phyloP scores from a whole-genome alignment of 2,888 invertebrate genomes.

The Synanthedon formicaeformis region DNA sequence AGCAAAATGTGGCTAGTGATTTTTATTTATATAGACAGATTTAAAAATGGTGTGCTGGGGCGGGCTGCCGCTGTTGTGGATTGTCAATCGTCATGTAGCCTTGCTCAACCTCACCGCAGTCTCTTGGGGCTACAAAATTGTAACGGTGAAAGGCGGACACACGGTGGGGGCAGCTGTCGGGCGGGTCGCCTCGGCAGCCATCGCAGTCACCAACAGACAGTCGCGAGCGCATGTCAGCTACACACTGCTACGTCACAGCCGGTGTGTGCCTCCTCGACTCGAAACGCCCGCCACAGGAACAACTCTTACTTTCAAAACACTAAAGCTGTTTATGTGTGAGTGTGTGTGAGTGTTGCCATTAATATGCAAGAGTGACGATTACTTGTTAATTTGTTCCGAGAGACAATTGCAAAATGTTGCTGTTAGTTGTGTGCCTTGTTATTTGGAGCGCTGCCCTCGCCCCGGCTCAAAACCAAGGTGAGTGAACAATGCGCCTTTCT shows the following conservation, averaged over 20 bases:
- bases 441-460: conserved; percentile 56
- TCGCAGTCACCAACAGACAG: conserved; percentile 24
- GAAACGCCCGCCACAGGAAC: conserved; percentile 21
- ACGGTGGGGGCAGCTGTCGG: conserved; percentile 31
- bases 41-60: too few species aligned
- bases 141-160: conserved; percentile 48
- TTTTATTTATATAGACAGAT: too few species aligned
- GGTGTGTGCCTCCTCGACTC: conserved; percentile 9
- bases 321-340: conserved; percentile 9
- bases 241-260: not conserved
- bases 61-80: conserved; percentile 48
- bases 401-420: conserved; percentile 52
- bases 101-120: conserved; percentile 49
- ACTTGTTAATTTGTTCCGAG: conserved; percentile 16
- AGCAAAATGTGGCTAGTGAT: too few species aligned
- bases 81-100: conserved; percentile 65
- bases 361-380: conserved; percentile 43
- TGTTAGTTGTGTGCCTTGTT: conserved; percentile 42
- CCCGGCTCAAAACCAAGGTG: conserved; percentile 57
- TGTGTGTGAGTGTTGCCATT: conserved; percentile 19
- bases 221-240: conserved; percentile 19
- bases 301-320: conserved; percentile 44
- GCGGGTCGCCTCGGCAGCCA: conserved; percentile 16
- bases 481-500: conserved; percentile 46
- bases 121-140: conserved; percentile 49